Percentiles rank a stretch among this genome's conserved stretches.
These are phyloP conservation scores for Decapterus maruadsi DNA, from an alignment of 2,797 vertebrate genomes.

Conservation along the genomic window DNA sequence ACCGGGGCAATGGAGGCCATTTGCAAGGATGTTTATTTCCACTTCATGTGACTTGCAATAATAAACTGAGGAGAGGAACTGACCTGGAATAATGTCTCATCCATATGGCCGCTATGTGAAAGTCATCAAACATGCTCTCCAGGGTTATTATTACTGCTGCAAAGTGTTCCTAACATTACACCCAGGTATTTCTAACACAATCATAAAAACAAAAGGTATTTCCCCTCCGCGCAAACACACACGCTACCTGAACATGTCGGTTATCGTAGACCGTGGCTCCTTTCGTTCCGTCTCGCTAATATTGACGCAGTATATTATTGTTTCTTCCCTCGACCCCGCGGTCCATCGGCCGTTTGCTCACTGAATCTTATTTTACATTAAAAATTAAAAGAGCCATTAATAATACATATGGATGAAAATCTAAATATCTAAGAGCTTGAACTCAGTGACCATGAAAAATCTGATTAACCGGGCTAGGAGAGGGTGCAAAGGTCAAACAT, in stretches of 20 bases:
- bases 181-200: slow-evolving; percentile 33
- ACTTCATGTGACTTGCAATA: slow-evolving; percentile 51
- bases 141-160: slow-evolving; percentile 40
- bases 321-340: slow-evolving; percentile 22
- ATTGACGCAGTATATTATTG: slow-evolving; percentile 19
- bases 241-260: slow-evolving; percentile 6
- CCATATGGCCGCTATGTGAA: slow-evolving; percentile 54
- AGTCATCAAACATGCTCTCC: slow-evolving; percentile 55
- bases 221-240: background rate
- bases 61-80: slow-evolving; percentile 50
- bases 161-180: slow-evolving; percentile 37
- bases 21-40: slow-evolving; percentile 51
- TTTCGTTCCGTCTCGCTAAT: slow-evolving; percentile 21
- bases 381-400: slow-evolving; percentile 65
- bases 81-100: slow-evolving; percentile 54
- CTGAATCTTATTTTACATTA: slow-evolving; percentile 53
- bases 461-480: background rate
- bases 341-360: slow-evolving; percentile 35
- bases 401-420: slow-evolving; percentile 60
- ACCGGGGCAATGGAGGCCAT: slow-evolving; percentile 41
- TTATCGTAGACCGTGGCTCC: slow-evolving; percentile 11
- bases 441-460: slow-evolving; percentile 29
- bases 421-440: slow-evolving; percentile 47
- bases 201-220: background rate
- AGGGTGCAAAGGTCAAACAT: background rate